Percentiles rank a stretch among this genome's conserved stretches.
These are phyloP conservation scores for Pica pica DNA, from an alignment of 2,113 vertebrate species.

Conservation along the genomic window DNA sequence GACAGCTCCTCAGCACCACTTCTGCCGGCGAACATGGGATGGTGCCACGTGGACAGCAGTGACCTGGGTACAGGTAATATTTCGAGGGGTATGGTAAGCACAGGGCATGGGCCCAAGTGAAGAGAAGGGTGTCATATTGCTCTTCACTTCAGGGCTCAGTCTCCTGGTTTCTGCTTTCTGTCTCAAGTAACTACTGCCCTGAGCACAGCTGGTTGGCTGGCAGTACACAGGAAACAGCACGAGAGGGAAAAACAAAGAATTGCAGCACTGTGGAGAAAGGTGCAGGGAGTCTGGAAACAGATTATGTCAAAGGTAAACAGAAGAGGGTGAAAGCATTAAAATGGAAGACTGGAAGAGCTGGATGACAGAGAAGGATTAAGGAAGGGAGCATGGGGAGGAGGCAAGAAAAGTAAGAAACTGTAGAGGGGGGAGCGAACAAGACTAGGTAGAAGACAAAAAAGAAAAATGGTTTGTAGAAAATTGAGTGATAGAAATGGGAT, in stretches of 20 bases:
- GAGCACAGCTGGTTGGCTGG: not conserved
- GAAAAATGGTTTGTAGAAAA: not conserved
- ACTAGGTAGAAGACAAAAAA: not conserved
- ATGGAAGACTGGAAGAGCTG: not conserved
- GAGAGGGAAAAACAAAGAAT: not conserved
- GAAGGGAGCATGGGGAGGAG: not conserved
- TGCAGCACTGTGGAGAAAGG: not conserved
- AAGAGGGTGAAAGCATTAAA: not conserved
- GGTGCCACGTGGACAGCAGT: not conserved
- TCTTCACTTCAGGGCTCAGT: slow-evolving; percentile 13
- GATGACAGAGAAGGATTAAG: not conserved
- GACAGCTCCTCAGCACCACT: slow-evolving; percentile 37
- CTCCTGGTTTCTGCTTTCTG: slow-evolving; percentile 63
- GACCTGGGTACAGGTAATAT: not conserved
- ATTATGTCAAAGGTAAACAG: not conserved
- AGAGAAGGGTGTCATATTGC: not conserved
- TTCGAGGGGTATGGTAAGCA: not conserved
- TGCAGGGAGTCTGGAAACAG: not conserved
- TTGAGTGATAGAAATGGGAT: not conserved
- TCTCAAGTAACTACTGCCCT: slow-evolving; percentile 45
- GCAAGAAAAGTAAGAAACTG: not conserved
- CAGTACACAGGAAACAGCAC: not conserved
- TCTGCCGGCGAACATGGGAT: not conserved
- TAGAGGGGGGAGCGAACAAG: not conserved
- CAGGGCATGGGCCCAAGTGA: not conserved